Evolutionary conservation across 2,113 vertebrate species (phyloP).

Genomic region (Emydura subglobosa): DNA sequence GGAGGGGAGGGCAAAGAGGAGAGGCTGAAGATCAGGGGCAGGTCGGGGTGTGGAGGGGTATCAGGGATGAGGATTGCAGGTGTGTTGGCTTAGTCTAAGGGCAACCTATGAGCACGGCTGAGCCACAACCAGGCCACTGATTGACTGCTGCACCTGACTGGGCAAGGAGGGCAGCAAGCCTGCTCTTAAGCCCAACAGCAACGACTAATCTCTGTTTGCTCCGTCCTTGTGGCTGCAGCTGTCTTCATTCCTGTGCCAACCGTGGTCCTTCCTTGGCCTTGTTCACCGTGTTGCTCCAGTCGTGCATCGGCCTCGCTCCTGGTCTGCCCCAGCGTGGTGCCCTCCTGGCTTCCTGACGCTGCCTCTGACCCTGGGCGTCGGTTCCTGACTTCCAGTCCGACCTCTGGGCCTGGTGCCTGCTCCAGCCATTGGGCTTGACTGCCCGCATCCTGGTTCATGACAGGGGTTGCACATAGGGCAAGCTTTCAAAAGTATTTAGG

Average conservation of each 20-base stretch:
- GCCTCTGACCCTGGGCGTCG: not conserved
- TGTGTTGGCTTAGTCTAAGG: not conserved
- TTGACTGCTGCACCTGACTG: not conserved
- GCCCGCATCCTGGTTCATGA: not conserved
- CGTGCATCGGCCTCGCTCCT: not conserved
- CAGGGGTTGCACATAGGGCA: not conserved
- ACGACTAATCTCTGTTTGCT: not conserved
- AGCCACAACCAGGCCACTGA: not conserved
- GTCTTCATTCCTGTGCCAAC: not conserved
- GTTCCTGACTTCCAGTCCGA: not conserved
- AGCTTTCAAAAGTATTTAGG: not conserved
- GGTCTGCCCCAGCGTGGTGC: not conserved
- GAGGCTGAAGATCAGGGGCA: not conserved
- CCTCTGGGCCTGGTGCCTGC: not conserved
- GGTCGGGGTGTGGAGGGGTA: rapidly evolving
- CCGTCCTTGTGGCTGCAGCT: not conserved
- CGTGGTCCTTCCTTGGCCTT: not conserved
- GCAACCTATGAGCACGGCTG: not conserved
- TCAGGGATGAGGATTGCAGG: not conserved
- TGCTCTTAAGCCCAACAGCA: not conserved
- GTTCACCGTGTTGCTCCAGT: not conserved
- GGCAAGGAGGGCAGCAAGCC: not conserved
- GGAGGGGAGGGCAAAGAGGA: not conserved
- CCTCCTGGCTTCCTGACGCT: not conserved
- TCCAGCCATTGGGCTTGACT: not conserved